Conservation (phyloP, 2,888 invertebrate species). For the Zaprionus obscuricornis region DNA sequence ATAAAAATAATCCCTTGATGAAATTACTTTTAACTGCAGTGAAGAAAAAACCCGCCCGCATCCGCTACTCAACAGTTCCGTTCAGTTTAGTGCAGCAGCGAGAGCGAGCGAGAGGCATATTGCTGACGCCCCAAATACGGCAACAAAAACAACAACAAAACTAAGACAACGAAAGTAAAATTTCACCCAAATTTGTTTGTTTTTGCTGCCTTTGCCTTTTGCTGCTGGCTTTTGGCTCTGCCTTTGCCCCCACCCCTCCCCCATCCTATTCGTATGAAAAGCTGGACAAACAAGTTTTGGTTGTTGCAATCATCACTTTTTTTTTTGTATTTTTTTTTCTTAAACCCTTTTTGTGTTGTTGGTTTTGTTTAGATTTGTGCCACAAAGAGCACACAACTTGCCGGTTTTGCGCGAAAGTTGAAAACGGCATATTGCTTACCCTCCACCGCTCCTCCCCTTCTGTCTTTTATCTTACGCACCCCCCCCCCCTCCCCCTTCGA, state of each 20-base stretch:
- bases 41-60: conserved; percentile 19
- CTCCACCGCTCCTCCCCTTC: conserved; percentile 10
- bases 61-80: conserved; percentile 36
- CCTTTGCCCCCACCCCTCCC: conserved; percentile 14
- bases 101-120: conserved; percentile 37
- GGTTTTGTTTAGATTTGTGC: conserved; percentile 59
- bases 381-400: conserved; percentile 18
- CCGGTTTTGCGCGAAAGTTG: conserved; percentile 66
- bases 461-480: neutral
- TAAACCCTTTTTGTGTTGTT: conserved; percentile 33
- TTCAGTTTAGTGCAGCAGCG: conserved; percentile 23
- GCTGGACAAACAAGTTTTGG: conserved; percentile 57
- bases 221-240: conserved; percentile 35
- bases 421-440: conserved; percentile 49
- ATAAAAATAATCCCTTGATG: too few relatives aligned
- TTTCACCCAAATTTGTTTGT: conserved; percentile 73
- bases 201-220: conserved; percentile 46
- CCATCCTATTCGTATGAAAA: conserved; percentile 23
- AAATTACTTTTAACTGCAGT: conserved; percentile 34
- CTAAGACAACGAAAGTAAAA: conserved; percentile 72
- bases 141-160: conserved; percentile 39
- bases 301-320: conserved; percentile 5
- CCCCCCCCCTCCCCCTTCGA: conserved; percentile 3
- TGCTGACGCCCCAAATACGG: conserved; percentile 59
- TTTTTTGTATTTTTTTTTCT: conserved; percentile 15